phyloP scores from a whole-genome alignment of 1,140 invertebrate genomes.

The Meloidogyne chitwoodi region DNA sequence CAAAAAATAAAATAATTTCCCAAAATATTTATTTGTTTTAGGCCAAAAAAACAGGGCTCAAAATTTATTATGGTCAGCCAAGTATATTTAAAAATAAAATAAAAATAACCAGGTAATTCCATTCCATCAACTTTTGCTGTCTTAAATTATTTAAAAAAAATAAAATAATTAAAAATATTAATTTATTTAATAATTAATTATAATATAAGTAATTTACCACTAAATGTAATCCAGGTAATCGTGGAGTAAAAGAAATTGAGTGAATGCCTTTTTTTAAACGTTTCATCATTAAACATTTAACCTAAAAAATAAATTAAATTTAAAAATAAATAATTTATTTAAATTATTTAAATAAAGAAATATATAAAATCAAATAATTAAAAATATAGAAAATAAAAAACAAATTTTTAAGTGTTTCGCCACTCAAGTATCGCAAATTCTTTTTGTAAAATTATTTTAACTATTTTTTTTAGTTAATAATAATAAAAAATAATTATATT shows the following conservation, averaged over 20 bases:
- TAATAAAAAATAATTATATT: not conserved
- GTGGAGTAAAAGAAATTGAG: conserved; percentile 52
- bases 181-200: conserved; percentile 1
- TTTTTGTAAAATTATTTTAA: not conserved
- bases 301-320: not conserved
- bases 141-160: conserved; percentile 2
- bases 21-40: too few species aligned
- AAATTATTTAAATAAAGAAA: not conserved
- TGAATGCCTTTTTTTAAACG: conserved; percentile 47
- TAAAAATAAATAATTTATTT: not conserved
- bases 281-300: conserved; percentile 45
- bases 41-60: too few species aligned
- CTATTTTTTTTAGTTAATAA: not conserved
- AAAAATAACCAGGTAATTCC: conserved; percentile 58
- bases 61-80: too few species aligned
- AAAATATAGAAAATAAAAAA: not conserved
- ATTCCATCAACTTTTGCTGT: conserved; percentile 56
- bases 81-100: not conserved
- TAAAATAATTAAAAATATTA: too few species aligned
- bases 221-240: conserved; percentile 50
- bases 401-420: not conserved
- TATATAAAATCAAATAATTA: not conserved
- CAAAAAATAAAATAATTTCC: too few species aligned
- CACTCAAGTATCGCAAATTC: not conserved
- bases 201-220: conserved; percentile 23